A percentile compares a stretch with the other conserved stretches of the same genome.
Evolutionary conservation across 2,888 invertebrate species (phyloP).

Genomic region (Acleris cristana): DNA sequence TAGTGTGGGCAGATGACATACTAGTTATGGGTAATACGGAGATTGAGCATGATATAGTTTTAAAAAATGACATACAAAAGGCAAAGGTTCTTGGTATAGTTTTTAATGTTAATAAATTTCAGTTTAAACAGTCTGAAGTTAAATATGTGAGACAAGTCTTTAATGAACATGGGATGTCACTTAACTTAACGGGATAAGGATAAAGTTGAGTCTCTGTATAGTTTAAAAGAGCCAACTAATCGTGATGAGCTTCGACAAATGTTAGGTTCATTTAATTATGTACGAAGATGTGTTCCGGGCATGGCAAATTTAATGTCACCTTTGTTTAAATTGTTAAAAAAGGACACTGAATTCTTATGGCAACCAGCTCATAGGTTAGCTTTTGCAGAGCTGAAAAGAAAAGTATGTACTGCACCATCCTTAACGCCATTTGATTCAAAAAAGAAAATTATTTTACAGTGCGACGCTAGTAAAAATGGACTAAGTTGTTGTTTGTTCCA

Average conservation of each 20-base stretch:
- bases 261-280: constrained; percentile 37
- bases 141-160: constrained; percentile 38
- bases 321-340: constrained; percentile 33
- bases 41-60: constrained; percentile 1
- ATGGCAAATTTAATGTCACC: constrained; percentile 38
- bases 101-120: constrained; percentile 39
- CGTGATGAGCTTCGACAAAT: constrained; percentile 33
- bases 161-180: constrained; percentile 33
- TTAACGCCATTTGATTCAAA: constrained; percentile 28
- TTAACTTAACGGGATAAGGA: constrained; percentile 22
- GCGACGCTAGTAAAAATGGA: constrained; percentile 35
- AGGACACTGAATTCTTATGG: constrained; percentile 38
- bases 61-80: constrained; percentile 4
- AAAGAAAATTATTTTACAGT: constrained; percentile 32
- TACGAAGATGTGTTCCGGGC: constrained; percentile 36
- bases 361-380: constrained; percentile 35
- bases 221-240: constrained; percentile 29
- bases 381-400: constrained; percentile 30
- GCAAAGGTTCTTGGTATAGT: constrained; percentile 24
- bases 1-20: constrained; percentile 2
- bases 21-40: constrained; percentile 5
- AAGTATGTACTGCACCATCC: constrained; percentile 14
- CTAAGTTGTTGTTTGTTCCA: constrained; percentile 34
- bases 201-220: constrained; percentile 37
- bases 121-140: constrained; percentile 35